phyloP scores from a whole-genome alignment of 2,113 vertebrate genomes.

The Burhinus bistriatus region DNA sequence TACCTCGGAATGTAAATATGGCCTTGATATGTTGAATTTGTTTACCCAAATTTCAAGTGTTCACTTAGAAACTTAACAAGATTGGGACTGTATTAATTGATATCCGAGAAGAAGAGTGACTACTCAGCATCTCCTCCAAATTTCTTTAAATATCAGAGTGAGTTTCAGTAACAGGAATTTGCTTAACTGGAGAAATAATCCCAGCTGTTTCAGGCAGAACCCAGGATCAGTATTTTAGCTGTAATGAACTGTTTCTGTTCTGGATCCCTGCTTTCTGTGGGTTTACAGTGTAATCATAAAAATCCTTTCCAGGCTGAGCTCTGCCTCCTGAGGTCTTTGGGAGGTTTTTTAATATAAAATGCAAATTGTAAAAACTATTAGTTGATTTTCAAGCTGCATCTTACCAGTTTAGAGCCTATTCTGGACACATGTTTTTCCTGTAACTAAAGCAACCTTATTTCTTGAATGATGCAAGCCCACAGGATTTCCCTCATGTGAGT shows the following conservation, averaged over 20 bases:
- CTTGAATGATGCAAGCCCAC: background rate
- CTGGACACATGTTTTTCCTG: background rate
- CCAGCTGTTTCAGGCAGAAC: background rate
- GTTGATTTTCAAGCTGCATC: background rate
- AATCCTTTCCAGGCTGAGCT: constrained; percentile 16
- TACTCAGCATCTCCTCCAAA: background rate
- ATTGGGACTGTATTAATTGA: background rate
- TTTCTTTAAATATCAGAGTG: background rate
- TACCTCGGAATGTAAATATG: constrained; percentile 23
- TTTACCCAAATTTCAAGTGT: constrained; percentile 2
- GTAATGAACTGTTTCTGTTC: background rate
- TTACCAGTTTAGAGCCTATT: background rate
- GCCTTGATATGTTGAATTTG: background rate
- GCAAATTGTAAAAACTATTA: background rate
- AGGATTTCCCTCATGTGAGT: background rate
- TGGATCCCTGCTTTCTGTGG: background rate
- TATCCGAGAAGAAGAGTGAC: background rate
- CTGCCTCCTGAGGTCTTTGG: background rate
- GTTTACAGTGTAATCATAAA: background rate
- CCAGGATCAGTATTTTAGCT: background rate
- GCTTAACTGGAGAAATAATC: background rate
- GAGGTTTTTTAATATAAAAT: background rate
- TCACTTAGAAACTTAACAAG: background rate
- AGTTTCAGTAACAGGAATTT: constrained; percentile 8
- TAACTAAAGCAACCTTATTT: background rate